A percentile compares a stretch with the other conserved stretches of the same genome.
Evolutionary conservation across 2,797 vertebrate genomes (phyloP).

Genomic region (Cryptoblepharus egeriae): DNA sequence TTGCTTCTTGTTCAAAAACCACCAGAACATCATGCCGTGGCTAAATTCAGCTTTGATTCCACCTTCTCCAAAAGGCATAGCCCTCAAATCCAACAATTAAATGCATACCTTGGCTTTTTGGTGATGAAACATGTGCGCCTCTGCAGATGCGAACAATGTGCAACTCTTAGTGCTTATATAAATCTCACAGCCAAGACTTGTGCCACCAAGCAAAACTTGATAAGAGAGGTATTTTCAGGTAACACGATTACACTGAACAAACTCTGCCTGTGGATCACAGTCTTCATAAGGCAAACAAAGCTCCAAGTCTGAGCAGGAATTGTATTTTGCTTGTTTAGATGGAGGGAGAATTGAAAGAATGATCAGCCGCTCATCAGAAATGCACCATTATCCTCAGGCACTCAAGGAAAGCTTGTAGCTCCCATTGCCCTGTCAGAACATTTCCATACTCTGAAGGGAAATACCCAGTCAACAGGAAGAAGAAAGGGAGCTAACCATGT

Average conservation of each 20-base stretch:
- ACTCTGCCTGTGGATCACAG: conserved; percentile 2
- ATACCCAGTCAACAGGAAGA: conserved; percentile 4
- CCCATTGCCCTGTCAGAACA: conserved; percentile 30
- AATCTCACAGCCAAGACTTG: conserved; percentile 13
- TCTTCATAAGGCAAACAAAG: conserved; percentile 36
- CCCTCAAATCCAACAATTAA: background rate
- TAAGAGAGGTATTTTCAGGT: conserved; percentile 37
- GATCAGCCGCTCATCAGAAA: conserved; percentile 40
- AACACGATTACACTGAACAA: conserved; percentile 35
- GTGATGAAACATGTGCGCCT: background rate
- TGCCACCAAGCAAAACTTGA: background rate
- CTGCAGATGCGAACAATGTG: background rate
- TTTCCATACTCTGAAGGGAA: conserved; percentile 23
- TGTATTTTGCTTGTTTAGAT: conserved; percentile 4
- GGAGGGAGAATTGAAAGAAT: background rate
- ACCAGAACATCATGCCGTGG: background rate
- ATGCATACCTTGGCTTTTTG: background rate
- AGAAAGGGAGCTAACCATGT: background rate
- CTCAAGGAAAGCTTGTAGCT: conserved; percentile 19
- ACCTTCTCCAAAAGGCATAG: background rate
- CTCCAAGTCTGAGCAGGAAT: conserved; percentile 23
- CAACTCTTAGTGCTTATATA: conserved; percentile 28
- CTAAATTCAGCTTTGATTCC: background rate
- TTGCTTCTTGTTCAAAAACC: background rate
- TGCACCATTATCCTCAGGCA: conserved; percentile 10